Evolutionary conservation across 2,113 vertebrate species (phyloP).

Genomic region (Anguilla japonica): DNA sequence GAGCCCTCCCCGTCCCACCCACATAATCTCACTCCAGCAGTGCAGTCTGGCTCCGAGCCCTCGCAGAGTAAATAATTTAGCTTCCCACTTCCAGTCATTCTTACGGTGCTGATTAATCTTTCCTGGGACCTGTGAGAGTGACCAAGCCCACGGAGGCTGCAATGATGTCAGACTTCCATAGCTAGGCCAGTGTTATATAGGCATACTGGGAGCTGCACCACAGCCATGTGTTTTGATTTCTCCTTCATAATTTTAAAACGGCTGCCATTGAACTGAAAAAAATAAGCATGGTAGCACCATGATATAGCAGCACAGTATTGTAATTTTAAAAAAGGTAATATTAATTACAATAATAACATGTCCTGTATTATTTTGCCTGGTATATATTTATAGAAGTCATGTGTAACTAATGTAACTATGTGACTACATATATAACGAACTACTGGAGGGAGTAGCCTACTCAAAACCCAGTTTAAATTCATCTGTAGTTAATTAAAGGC

Average conservation of each 20-base stretch:
- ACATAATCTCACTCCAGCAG: not conserved
- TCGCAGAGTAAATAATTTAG: slow-evolving; percentile 21
- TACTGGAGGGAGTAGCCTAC: not conserved
- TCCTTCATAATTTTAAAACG: not conserved
- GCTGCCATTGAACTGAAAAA: not conserved
- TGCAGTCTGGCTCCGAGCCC: not conserved
- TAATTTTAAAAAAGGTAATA: not conserved
- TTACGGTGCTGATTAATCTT: slow-evolving; percentile 2
- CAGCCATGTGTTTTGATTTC: not conserved
- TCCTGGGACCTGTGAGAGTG: not conserved
- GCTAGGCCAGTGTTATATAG: not conserved
- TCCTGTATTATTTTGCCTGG: too few relatives aligned
- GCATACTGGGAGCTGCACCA: too few relatives aligned
- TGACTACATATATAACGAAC: too few relatives aligned
- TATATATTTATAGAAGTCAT: not conserved
- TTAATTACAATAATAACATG: too few relatives aligned
- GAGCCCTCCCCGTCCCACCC: not conserved
- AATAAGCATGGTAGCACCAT: not conserved
- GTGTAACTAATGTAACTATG: not conserved
- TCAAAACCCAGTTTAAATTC: not conserved
- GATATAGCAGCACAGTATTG: not conserved
- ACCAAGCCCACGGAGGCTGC: not conserved
- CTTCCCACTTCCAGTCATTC: slow-evolving; percentile 12
- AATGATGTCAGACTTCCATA: not conserved
- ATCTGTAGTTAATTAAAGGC: not conserved